A percentile compares a stretch with the other conserved stretches of the same genome.
Evolutionary conservation across 2,888 invertebrate genomes (phyloP).

Genomic region (Trichogramma dendrolimi): DNA sequence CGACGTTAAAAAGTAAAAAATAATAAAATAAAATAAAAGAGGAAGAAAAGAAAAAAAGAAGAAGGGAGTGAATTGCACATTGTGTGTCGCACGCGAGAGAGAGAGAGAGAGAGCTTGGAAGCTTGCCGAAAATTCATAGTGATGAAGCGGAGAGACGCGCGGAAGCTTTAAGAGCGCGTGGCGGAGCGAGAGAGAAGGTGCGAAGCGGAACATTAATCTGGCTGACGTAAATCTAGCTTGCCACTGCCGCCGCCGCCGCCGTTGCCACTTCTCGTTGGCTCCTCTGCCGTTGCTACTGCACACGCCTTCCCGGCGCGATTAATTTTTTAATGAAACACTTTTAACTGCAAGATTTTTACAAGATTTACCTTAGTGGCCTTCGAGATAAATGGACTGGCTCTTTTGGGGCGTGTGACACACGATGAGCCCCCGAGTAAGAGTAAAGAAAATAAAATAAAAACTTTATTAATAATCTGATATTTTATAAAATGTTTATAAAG

Average conservation of each 20-base stretch:
- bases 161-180: neutral
- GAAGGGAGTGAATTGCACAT: constrained; percentile 10
- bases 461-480: too few species aligned
- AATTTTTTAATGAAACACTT: constrained; percentile 19
- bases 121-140: constrained; percentile 21
- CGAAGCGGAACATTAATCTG: constrained; percentile 18
- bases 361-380: too few species aligned
- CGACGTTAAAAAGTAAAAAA: too few species aligned
- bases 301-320: constrained; percentile 6
- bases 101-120: constrained; percentile 9
- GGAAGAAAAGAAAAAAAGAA: too few species aligned
- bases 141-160: constrained; percentile 8
- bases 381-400: too few species aligned
- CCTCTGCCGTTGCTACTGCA: neutral
- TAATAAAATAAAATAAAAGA: too few species aligned
- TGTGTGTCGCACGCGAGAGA: neutral
- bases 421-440: too few species aligned
- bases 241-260: neutral
- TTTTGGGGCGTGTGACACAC: too few species aligned
- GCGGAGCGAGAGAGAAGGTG: constrained; percentile 8
- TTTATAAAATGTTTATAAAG: neutral
- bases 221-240: constrained; percentile 18
- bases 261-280: too few species aligned
- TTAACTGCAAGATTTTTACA: neutral
- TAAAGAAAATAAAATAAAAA: too few species aligned